A percentile compares a stretch with the other conserved stretches of the same genome.
Conservation (phyloP, 2,797 vertebrate genomes). For the Morelia viridis region DNA sequence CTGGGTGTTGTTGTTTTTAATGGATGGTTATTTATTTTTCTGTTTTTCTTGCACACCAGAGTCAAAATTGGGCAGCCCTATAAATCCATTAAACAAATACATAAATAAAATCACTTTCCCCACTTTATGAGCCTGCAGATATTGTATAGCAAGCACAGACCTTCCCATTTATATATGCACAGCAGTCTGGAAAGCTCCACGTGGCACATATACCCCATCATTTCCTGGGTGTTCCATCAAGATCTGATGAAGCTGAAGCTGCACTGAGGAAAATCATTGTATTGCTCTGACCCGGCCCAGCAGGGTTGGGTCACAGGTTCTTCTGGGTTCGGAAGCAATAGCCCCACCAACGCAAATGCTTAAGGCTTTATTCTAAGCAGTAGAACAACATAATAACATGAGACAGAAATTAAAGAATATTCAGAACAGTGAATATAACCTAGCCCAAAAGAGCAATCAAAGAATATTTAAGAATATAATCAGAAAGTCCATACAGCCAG, state of each 20-base stretch:
- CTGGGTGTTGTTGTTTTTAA: too few relatives aligned
- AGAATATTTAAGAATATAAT: too few relatives aligned
- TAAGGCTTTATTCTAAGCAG: neutral
- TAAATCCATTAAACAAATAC: neutral
- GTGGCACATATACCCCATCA: neutral
- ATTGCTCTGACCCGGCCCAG: neutral
- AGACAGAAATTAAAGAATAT: neutral
- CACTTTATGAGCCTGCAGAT: neutral
- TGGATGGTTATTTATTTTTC: too few relatives aligned
- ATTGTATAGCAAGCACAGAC: neutral
- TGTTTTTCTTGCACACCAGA: too few relatives aligned
- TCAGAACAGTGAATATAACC: neutral
- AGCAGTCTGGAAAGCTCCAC: neutral
- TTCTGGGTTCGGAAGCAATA: neutral
- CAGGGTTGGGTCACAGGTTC: neutral
- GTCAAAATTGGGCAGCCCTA: neutral
- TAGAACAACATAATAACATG: neutral
- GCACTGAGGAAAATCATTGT: neutral
- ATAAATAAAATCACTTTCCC: neutral
- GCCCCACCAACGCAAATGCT: neutral
- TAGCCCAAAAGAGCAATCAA: neutral
- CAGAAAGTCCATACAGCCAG: too few relatives aligned
- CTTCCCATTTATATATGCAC: neutral
- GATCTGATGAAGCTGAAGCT: neutral
- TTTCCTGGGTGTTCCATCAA: neutral